These are phyloP conservation scores for Eupeodes luniger DNA, from an alignment of 2,888 invertebrate genomes.

Conservation along the genomic window DNA sequence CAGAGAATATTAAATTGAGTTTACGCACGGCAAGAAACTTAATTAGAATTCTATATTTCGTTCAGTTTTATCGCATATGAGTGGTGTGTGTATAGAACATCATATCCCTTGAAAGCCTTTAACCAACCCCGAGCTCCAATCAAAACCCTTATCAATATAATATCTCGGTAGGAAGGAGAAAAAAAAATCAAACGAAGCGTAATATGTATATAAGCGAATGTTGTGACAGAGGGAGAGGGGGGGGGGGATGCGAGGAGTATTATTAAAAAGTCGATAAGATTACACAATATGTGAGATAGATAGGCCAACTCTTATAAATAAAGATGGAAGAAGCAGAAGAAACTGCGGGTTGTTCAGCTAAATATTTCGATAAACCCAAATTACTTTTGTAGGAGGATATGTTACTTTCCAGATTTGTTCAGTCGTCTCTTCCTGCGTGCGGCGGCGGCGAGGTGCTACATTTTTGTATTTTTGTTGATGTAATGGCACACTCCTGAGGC, in stretches of 20 bases:
- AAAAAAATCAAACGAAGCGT: constrained; percentile 4
- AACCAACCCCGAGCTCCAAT: constrained; percentile 47
- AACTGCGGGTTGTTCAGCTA: constrained; percentile 9
- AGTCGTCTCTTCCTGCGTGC: constrained; percentile 7
- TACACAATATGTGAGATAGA: constrained; percentile 67
- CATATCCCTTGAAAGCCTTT: neutral
- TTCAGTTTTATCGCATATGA: neutral
- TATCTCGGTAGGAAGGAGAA: constrained; percentile 30
- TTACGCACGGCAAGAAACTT: constrained; percentile 75
- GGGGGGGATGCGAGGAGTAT: constrained; percentile 9
- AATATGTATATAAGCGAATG: neutral
- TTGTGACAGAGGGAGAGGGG: neutral
- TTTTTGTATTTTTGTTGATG: neutral
- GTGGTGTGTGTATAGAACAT: constrained; percentile 37
- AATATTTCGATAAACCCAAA: constrained; percentile 65
- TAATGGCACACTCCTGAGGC: constrained; percentile 25
- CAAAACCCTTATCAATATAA: constrained; percentile 70
- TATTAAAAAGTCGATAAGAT: constrained; percentile 70
- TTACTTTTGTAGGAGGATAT: constrained; percentile 67
- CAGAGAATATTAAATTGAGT: constrained; percentile 72
- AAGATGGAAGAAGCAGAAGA: neutral
- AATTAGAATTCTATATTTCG: constrained; percentile 74
- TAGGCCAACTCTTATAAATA: neutral
- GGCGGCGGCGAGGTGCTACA: neutral
- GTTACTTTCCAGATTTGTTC: constrained; percentile 17